These are phyloP conservation scores for Crypturellus tataupa DNA, from an alignment of 2,797 vertebrate genomes.

Conservation along the genomic window DNA sequence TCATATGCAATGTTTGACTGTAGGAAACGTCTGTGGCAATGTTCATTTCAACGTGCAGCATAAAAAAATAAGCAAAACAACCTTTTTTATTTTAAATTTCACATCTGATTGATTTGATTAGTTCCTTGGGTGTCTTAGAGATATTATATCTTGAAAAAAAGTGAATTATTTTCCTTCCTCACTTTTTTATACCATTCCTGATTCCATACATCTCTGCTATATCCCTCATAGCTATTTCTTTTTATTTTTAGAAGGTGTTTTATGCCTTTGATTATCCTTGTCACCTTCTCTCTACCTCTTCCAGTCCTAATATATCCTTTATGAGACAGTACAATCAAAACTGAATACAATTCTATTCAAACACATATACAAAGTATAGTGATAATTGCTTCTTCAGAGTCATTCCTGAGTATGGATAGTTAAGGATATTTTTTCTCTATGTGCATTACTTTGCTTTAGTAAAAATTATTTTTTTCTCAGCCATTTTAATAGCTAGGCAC, in stretches of 20 bases:
- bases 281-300: not conserved
- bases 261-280: not conserved
- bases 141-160: not conserved
- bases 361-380: not conserved
- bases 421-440: not conserved
- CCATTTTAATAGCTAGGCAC: not conserved
- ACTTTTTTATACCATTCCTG: not conserved
- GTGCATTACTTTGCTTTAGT: not conserved
- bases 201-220: not conserved
- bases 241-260: not conserved
- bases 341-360: not conserved
- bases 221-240: not conserved
- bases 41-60: not conserved
- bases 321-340: not conserved
- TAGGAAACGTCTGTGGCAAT: not conserved
- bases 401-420: not conserved
- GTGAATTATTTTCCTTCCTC: not conserved
- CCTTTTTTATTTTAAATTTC: not conserved
- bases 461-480: slow-evolving; percentile 31
- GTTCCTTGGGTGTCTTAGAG: not conserved
- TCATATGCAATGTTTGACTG: not conserved
- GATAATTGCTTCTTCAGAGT: not conserved
- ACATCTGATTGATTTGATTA: not conserved
- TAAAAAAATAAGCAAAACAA: not conserved
- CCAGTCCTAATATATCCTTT: not conserved